Conservation (phyloP, 2,113 vertebrate species). For the Sander lucioperca region DNA sequence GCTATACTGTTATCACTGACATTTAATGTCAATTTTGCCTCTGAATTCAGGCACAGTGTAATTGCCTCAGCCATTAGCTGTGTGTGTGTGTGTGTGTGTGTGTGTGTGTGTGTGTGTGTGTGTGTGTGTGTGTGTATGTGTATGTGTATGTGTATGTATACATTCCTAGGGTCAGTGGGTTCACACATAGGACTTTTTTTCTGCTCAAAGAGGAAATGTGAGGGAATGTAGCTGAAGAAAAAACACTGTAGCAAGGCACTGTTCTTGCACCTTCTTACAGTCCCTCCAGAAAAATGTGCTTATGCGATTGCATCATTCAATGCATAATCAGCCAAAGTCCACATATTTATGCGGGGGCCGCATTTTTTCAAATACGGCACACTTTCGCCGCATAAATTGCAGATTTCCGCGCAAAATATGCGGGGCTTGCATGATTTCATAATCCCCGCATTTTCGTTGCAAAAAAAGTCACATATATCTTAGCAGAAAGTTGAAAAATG, state of each 20-base stretch:
- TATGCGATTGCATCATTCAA: no score
- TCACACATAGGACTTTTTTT: conserved; percentile 44
- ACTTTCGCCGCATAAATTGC: no score
- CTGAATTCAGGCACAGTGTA: conserved; percentile 61
- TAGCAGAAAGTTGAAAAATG: no score
- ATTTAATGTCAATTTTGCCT: conserved; percentile 62
- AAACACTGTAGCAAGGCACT: conserved; percentile 28
- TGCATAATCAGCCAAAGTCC: no score
- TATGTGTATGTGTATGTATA: conserved; percentile 9
- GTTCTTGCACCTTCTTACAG: conserved; percentile 14
- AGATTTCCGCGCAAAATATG: no score
- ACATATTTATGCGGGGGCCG: no score
- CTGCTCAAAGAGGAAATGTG: conserved; percentile 44
- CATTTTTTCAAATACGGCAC: no score
- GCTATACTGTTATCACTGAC: conserved; percentile 50
- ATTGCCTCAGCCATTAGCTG: conserved; percentile 63
- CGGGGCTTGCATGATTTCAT: no score
- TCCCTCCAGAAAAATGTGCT: no score
- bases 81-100: conserved; percentile 27
- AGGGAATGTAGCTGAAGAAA: conserved; percentile 48
- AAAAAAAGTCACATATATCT: no score
- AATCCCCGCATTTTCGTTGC: no score
- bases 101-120: conserved; percentile 8
- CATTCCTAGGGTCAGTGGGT: conserved; percentile 64
- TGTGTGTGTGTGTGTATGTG: neutral